Percentiles rank a stretch among this genome's conserved stretches.
phyloP scores from a whole-genome alignment of 2,888 invertebrate genomes.

The Acutogordius australiensis region DNA sequence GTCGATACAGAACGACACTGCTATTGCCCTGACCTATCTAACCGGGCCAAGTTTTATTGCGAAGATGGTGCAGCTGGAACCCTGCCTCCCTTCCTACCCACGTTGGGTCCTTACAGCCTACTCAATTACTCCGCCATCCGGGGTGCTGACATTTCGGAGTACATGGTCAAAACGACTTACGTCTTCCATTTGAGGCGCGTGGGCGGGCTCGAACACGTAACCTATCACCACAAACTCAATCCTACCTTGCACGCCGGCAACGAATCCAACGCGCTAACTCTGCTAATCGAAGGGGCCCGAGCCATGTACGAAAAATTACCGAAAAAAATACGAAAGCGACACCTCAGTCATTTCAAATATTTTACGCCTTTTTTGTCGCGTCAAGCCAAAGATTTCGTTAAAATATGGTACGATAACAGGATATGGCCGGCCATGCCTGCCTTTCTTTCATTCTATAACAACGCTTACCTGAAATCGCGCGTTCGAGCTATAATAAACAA shows the following conservation, averaged over 20 bases:
- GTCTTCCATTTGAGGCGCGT: background rate
- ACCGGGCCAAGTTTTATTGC: background rate
- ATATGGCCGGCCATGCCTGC: background rate
- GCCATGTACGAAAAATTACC: background rate
- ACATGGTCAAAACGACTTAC: constrained; percentile 2
- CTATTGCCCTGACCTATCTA: background rate
- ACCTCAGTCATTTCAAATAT: background rate
- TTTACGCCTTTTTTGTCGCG: background rate
- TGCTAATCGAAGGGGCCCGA: background rate
- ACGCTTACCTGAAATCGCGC: background rate
- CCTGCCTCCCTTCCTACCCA: background rate
- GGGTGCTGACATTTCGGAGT: background rate
- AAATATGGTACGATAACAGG: background rate
- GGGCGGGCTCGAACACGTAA: background rate
- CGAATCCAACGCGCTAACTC: background rate
- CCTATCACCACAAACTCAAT: background rate
- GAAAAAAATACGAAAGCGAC: background rate
- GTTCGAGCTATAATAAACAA: background rate
- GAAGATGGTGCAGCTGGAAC: background rate
- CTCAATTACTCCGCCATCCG: background rate
- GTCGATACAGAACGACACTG: too few species aligned
- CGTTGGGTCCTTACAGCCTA: background rate
- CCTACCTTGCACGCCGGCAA: background rate
- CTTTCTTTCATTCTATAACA: background rate
- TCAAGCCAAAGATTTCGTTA: background rate